Base-by-base conservation (phyloP, 2,888 invertebrate genomes). In the Lochmaea crataegi region DNA sequence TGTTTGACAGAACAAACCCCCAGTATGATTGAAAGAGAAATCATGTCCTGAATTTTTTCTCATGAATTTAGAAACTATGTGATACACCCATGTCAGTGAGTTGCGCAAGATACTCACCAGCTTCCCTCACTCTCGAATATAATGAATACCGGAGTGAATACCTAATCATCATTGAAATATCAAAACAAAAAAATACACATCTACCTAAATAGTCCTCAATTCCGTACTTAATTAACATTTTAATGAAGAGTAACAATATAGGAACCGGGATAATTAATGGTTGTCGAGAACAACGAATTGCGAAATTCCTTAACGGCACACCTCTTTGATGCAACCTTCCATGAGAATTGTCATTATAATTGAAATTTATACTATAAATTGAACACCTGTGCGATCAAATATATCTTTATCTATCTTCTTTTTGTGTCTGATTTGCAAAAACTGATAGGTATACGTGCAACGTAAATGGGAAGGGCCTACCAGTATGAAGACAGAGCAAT, bases 321-420 rank as follows among this genome's bases (percentile, higher is more conserved):
- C 73, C 73, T 73, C 38, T 69, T 66, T 65, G 60, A 73, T 65
- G 73, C 68, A 73, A 73, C 73, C 69, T 60, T 71, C 67, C 56
- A 63, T 67, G 51, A 56, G 56, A 72, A 72, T 56, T 67, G 67
- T 72, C 67, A 67, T 67, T 67, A 72, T 48, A 63, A 70, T 72
- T 67, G 56, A 63, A 66, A 71, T 66, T 71, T 71, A 71, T 66
- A 60, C 60, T 48, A 65, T 66, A 61, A 22, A 53, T 61, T 66
- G 64, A 65, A 71, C 71, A 71, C 71, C 71, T 71, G 71, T 61
- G 45, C 57, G 57, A 57, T 57, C 57, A 22, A 57, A 57, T 57
- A 12, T 57, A 57, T 57, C 57, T 57, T 57, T 57, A 57, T 57
- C 57, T 57, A 57, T 57, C 57, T 48, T 48, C 48, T 26, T 57